Percentiles rank a stretch among this genome's conserved stretches.
Conservation (phyloP, 2,888 invertebrate species). For the Mythimna vitellina region DNA sequence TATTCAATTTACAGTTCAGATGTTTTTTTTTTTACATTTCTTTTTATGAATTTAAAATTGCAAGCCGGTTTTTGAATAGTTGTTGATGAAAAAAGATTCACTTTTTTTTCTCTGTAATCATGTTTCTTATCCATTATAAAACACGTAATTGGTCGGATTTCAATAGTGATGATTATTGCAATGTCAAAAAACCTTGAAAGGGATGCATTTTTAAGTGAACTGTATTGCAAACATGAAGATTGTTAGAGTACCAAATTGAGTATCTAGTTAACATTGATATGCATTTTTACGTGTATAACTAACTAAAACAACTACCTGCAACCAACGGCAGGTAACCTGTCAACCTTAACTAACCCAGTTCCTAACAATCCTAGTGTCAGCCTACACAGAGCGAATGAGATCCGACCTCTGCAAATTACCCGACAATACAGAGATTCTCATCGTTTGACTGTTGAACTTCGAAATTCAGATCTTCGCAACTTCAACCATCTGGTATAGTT, state of each 20-base stretch:
- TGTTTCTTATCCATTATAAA: too few species aligned
- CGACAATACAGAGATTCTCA: background rate
- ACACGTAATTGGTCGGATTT: too few species aligned
- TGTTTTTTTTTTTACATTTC: conserved; percentile 10
- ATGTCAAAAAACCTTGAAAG: too few species aligned
- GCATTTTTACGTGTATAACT: too few species aligned
- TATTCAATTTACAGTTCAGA: conserved; percentile 35
- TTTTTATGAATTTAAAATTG: conserved; percentile 2
- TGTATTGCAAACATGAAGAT: background rate
- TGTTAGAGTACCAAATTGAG: too few species aligned
- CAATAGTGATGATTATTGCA: too few species aligned
- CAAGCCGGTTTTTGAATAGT: background rate
- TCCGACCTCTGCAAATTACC: background rate
- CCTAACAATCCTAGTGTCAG: background rate
- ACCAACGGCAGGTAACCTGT: background rate
- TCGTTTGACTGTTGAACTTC: background rate
- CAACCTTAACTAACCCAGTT: background rate
- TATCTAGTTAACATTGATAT: too few species aligned
- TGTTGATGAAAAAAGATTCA: background rate
- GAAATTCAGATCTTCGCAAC: background rate
- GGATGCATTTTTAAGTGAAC: too few species aligned
- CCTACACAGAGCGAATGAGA: too few species aligned
- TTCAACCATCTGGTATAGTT: background rate
- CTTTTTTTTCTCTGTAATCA: too few species aligned
- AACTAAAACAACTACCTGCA: background rate